phyloP scores from a whole-genome alignment of 2,888 invertebrate species.

The Perizoma affinitatum region DNA sequence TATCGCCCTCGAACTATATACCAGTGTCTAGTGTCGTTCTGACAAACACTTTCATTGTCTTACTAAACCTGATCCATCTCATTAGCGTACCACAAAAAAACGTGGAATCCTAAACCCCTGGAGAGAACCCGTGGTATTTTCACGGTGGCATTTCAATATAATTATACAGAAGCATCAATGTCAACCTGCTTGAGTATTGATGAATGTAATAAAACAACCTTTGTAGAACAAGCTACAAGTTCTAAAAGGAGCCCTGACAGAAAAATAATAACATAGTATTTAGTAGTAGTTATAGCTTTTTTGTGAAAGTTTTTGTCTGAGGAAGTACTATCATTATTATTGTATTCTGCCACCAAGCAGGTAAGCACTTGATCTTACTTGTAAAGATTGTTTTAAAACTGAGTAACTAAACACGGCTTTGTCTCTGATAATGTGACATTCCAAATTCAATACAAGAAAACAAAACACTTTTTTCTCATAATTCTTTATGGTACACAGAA shows the following conservation, averaged over 20 bases:
- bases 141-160: constrained; percentile 26
- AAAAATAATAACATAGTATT: neutral
- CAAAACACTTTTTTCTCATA: too few relatives aligned
- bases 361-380: too few relatives aligned
- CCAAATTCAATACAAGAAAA: neutral
- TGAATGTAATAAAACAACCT: constrained; percentile 9
- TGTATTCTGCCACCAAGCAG: too few relatives aligned
- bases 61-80: constrained; percentile 15
- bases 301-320: too few relatives aligned
- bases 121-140: constrained; percentile 17
- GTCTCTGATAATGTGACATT: too few relatives aligned
- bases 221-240: constrained; percentile 7
- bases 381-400: too few relatives aligned
- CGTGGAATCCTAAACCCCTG: constrained; percentile 13
- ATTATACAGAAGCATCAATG: constrained; percentile 24
- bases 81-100: constrained; percentile 25
- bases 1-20: too few relatives aligned
- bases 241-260: constrained; percentile 20
- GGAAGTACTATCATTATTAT: too few relatives aligned
- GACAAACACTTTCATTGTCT: neutral
- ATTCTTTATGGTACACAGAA: too few relatives aligned
- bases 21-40: neutral
- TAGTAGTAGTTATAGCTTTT: too few relatives aligned
- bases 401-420: too few relatives aligned
- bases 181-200: constrained; percentile 26